Conservation (phyloP, 2,888 invertebrate species). For the Ptychoptera contaminata region DNA sequence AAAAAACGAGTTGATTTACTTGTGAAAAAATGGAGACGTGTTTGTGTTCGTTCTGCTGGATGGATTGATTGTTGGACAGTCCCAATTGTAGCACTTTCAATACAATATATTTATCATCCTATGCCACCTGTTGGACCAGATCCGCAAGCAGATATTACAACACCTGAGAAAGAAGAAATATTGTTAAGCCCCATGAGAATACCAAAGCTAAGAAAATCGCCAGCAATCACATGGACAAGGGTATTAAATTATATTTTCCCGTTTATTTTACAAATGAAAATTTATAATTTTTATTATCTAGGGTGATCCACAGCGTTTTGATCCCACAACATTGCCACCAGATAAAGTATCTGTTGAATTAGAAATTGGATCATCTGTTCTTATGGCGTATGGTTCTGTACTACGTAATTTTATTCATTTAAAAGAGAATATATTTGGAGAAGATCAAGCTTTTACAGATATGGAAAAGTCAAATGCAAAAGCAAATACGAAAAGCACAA, state of each 20-base stretch:
- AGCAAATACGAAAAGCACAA: constrained; percentile 31
- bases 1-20: constrained; percentile 36
- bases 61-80: constrained; percentile 98
- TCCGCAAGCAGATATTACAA: constrained; percentile 82
- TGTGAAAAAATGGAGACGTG: constrained; percentile 62
- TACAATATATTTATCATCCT: constrained; percentile 84
- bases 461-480: constrained; percentile 54
- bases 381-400: constrained; percentile 83
- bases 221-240: constrained; percentile 48
- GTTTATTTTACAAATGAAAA: constrained; percentile 3
- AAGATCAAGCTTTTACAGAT: constrained; percentile 86
- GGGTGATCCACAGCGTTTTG: constrained; percentile 60
- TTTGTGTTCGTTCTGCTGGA: constrained; percentile 53
- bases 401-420: constrained; percentile 78
- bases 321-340: constrained; percentile 68
- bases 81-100: constrained; percentile 81
- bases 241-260: constrained; percentile 16
- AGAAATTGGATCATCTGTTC: constrained; percentile 86
- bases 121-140: constrained; percentile 76
- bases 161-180: constrained; percentile 88
- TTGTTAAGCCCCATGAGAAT: constrained; percentile 83
- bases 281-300: constrained; percentile 15
- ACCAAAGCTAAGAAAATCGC: constrained; percentile 58
- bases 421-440: constrained; percentile 94
- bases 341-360: constrained; percentile 85